Conservation (phyloP, 2,113 vertebrate genomes). For the Aspiorhynchus laticeps region DNA sequence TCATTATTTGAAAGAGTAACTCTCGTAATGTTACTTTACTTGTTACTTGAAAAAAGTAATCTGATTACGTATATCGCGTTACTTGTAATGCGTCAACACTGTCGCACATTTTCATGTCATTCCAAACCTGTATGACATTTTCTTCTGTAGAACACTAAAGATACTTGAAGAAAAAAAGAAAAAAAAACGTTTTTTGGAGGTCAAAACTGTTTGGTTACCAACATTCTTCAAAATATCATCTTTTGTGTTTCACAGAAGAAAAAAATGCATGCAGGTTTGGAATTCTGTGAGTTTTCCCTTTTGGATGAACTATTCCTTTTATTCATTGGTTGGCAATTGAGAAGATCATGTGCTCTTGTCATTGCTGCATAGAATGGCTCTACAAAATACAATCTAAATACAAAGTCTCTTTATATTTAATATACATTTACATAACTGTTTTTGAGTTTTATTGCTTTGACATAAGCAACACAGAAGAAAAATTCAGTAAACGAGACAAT, state of each 20-base stretch:
- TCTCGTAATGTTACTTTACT: too few species aligned
- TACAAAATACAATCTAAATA: background rate
- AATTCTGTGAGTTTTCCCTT: background rate
- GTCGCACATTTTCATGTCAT: background rate
- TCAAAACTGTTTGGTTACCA: background rate
- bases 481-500: too few species aligned
- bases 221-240: background rate
- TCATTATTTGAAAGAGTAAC: too few species aligned
- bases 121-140: background rate
- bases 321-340: background rate
- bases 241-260: background rate
- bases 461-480: background rate
- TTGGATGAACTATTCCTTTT: background rate
- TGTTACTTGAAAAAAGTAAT: too few species aligned
- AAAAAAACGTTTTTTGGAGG: background rate
- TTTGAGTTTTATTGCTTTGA: background rate
- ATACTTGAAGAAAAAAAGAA: background rate
- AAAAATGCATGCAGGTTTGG: background rate
- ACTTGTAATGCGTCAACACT: too few species aligned
- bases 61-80: too few species aligned
- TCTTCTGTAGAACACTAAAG: background rate
- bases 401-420: background rate
- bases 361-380: background rate
- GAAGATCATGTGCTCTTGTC: background rate
- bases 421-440: too few species aligned